Base-by-base conservation (phyloP, 2,888 invertebrate species). In the Watsonalla binaria region DNA sequence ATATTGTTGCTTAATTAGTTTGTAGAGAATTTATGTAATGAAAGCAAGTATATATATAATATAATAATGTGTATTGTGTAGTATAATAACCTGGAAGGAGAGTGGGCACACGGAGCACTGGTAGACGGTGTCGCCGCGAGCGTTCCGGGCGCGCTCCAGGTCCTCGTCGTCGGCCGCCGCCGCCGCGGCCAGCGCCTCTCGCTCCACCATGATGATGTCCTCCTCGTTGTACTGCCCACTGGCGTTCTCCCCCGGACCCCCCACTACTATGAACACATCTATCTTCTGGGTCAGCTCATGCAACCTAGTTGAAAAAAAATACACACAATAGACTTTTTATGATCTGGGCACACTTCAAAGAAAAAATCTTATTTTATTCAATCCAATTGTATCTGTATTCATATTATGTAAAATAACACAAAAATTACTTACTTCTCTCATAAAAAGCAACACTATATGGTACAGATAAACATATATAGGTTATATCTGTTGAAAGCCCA, bases 241-340 rank as follows among this genome's bases (percentile, higher is more conserved):
- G 0, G 74, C 73, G 1, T 69, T 72, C 5, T 65, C 66, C 0
- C 79, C 83, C 0, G 78, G 81, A 0, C 82, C 83, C 0, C 88
- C 89, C 46, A 90, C 89, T 34, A 90, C 90, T 42, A 90, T 89
- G 63, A 88, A 90, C 15, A 90, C 90, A 54, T 90, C 89, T 24
- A 90, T 87, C 67, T 88, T 88, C 68, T 89, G 86, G 0, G 90
- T 89, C 42, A 90, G 63, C 60, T 89, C 88, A 51, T 87, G 82
- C 6, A 90, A 63, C 47, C 82, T 77, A 58, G 24, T 24, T 24
- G 24, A 24, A 24, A 0, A n/a, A 48, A 35, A 39, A 9, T 4
- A 39, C 13, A 39, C 13, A 6, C 45, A 13, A 45, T 0, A 2
- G 15, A 42, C 45, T 46, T 8, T n/a, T 39, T 11, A 37, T 37